Base-by-base conservation (phyloP, 1,140 invertebrate species). In the Ceratosolen fusciceps region DNA sequence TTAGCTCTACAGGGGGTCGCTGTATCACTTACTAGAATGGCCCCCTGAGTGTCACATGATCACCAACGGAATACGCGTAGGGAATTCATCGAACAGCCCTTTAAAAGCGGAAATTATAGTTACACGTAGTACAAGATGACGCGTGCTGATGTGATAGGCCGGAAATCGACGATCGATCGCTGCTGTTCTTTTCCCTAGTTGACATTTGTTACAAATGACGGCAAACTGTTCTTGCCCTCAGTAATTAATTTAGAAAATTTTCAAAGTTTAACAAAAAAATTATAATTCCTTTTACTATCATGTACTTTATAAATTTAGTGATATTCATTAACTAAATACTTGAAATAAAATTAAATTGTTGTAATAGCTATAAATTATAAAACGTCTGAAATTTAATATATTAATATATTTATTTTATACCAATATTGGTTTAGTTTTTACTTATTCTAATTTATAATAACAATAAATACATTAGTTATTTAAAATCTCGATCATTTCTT, bases 71-170 rank as follows among this genome's bases (percentile, higher is more conserved):
- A 65, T 75, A 47, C 43, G 62, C 49, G 34, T 5, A 58, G 60
- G 43, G 77, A 60, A 67, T n/a, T 74, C 24, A 3, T 9, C 29
- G 52, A 12, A 14, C 29, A 49, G 39, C 54, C 62, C 58, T 26
- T 37, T 24, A n/a, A 83, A 83, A 86, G 85, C 85, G 86, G 86
- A 88, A 88, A 87, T 87, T 85, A 86, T 85, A 87, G 87, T 88
- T 89, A 88, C 85, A 82, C 84, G 82, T 88, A 87, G 87, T 88
- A 85, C 80, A 83, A 84, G 85, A 84, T 84, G 85, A 88, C 87
- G 86, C 85, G 85, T 85, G 85, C 82, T 85, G 86, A 88, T 88
- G 85, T 87, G 85, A 84, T 83, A 85, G 82, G 83, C 86, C 87
- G 87, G 88, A 89, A 89, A 85, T 88, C 84, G 81, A 82, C 83